Conservation (phyloP, 2,888 invertebrate species). For the Drosophila pseudotakahashii region DNA sequence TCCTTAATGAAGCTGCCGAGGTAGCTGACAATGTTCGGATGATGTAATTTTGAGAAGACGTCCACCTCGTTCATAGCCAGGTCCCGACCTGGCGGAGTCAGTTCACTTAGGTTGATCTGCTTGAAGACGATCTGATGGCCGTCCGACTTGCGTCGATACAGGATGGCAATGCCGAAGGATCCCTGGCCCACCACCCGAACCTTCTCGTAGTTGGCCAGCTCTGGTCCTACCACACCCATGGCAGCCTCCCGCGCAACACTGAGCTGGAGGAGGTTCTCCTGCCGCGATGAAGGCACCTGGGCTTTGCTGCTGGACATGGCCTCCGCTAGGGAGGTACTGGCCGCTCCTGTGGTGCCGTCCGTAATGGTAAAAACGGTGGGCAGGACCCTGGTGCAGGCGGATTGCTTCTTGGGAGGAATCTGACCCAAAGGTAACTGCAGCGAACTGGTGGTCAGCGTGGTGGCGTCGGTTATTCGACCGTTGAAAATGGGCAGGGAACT, state of each 20-base stretch:
- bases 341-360: conserved; percentile 54
- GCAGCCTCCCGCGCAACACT: conserved; percentile 44
- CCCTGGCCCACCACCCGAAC: conserved; percentile 84
- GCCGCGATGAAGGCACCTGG: conserved; percentile 8
- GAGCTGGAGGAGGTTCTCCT: conserved; percentile 49
- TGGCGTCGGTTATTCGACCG: conserved; percentile 80
- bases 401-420: conserved; percentile 46
- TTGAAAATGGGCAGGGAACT: conserved; percentile 83
- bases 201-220: conserved; percentile 82
- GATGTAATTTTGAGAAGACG: conserved; percentile 89
- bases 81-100: conserved; percentile 88
- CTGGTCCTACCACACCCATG: conserved; percentile 71
- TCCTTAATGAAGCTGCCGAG: conserved; percentile 90
- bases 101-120: conserved; percentile 89
- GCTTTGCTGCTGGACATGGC: conserved; percentile 61
- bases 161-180: conserved; percentile 89
- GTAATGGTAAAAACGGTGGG: conserved; percentile 79
- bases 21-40: conserved; percentile 91
- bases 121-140: conserved; percentile 89
- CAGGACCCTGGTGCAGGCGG: conserved; percentile 33
- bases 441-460: conserved; percentile 75
- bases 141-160: conserved; percentile 88
- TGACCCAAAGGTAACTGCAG: conserved; percentile 53
- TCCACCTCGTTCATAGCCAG: conserved; percentile 89
- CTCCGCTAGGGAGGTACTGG: conserved; percentile 53